phyloP scores from a whole-genome alignment of 2,888 invertebrate genomes.

The Eremobia ochroleuca region DNA sequence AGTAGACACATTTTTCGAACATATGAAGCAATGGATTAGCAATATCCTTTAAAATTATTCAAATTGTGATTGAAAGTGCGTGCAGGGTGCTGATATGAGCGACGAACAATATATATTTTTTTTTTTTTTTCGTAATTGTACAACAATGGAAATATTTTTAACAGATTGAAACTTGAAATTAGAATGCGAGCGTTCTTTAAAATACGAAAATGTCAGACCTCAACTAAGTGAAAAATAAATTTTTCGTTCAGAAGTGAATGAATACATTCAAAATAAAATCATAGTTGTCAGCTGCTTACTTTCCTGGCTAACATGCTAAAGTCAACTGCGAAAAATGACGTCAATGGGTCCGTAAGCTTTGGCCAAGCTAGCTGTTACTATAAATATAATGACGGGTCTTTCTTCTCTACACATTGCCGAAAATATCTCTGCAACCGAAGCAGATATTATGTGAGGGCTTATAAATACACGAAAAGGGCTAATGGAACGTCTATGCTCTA shows the following conservation, averaged over 20 bases:
- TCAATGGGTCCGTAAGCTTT: slow-evolving; percentile 40
- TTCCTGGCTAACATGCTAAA: slow-evolving; percentile 26
- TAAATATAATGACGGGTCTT: slow-evolving; percentile 27
- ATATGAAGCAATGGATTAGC: not conserved
- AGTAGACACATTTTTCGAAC: not conserved
- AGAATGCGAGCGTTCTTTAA: not conserved
- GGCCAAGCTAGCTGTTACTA: slow-evolving; percentile 35
- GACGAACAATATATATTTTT: too few relatives aligned
- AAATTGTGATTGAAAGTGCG: not conserved
- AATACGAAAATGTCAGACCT: not conserved
- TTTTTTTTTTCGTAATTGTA: too few relatives aligned
- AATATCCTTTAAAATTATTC: not conserved
- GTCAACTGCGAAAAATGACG: slow-evolving; percentile 50
- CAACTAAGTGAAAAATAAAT: not conserved
- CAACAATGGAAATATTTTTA: too few relatives aligned
- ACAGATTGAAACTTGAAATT: not conserved
- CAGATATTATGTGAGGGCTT: slow-evolving; percentile 5
- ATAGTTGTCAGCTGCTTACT: slow-evolving; percentile 27
- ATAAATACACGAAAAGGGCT: not conserved
- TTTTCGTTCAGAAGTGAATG: not conserved
- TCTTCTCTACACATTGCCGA: slow-evolving; percentile 19
- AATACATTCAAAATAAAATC: slow-evolving; percentile 12
- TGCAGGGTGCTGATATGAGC: not conserved
- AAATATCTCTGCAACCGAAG: slow-evolving; percentile 37
- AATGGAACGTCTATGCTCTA: not conserved